Evolutionary conservation across 53 echinoderm and acorn worm species (phyloP), one percentile per base, ranked within the genome.

Genomic region (Paracentrotus lividus): DNA sequence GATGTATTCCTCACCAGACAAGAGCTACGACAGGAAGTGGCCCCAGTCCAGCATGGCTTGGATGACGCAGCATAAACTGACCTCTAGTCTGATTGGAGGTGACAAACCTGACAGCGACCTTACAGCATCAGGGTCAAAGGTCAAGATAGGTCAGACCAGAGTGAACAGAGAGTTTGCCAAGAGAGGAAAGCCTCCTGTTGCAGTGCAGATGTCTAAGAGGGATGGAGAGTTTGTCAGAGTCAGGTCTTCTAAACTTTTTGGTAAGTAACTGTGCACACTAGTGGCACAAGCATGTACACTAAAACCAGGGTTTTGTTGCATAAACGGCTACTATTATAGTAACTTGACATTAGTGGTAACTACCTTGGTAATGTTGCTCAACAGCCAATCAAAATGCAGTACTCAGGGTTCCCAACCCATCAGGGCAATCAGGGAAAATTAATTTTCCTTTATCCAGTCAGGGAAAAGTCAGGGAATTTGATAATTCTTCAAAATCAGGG

Each of bases 31-130:
- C 77, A 67, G 97, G n/a, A 92, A 94, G 33, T 96, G 96, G 96
- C 93, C 96, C 45, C 95, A 94, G 49, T 95, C 96, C 42, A 96
- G 96, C 65, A 94, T 95, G 75, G 93, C 93, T 1, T 96, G 96
- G 96, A 95, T 92, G 95, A n/a, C 88, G 88, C 61, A 94, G 91
- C 49, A 96, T 75, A 88, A 52, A 57, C 76, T 93, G 93, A 42
- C 96, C 94, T 44, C 43, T 85, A 52, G 95, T 94, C 9, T 94
- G 86, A 0, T 93, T 92, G 90, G 38, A 87, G 56, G 33, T 23
- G 78, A 54, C 42, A 27, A 32, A 8, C 31, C 76, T 16, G 33
- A 29, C 59, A 38, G 60, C 36, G 66, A 93, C 72, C 42, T 67
- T 34, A 55, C 78, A 61, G 72, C 85, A 6, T 54, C 95, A 44